A percentile compares a stretch with the other conserved stretches of the same genome.
Evolutionary conservation across 2,888 invertebrate genomes (phyloP).

Genomic region (Microplitis deprimator): DNA sequence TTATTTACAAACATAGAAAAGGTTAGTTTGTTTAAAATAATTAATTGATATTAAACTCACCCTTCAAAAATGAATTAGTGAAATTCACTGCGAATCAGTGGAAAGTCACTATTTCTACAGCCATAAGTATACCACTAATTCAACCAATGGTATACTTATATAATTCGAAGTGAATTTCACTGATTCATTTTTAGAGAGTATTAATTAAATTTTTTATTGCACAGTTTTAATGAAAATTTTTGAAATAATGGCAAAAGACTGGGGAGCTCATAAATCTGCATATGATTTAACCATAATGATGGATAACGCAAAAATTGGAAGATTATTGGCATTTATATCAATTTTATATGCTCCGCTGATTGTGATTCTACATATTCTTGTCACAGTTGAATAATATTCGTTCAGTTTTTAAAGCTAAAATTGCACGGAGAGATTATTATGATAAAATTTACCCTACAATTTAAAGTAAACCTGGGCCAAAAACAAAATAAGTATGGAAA

Average conservation of each 20-base stretch:
- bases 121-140: no score
- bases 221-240: neutral
- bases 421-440: no score
- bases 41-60: neutral
- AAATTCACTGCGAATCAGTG: no score
- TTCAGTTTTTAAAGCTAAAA: neutral
- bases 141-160: no score
- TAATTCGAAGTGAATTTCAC: no score
- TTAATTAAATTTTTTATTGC: neutral
- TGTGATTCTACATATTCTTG: neutral
- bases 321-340: neutral
- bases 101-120: no score
- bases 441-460: no score
- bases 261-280: neutral
- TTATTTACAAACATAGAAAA: neutral
- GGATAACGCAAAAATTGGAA: neutral
- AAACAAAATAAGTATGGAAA: no score
- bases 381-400: neutral
- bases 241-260: neutral
- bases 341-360: neutral
- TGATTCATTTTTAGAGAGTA: no score
- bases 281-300: neutral
- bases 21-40: neutral
- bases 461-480: no score
- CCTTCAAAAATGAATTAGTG: no score